Conservation (phyloP, 2,113 vertebrate genomes). For the Vulpes vulpes region DNA sequence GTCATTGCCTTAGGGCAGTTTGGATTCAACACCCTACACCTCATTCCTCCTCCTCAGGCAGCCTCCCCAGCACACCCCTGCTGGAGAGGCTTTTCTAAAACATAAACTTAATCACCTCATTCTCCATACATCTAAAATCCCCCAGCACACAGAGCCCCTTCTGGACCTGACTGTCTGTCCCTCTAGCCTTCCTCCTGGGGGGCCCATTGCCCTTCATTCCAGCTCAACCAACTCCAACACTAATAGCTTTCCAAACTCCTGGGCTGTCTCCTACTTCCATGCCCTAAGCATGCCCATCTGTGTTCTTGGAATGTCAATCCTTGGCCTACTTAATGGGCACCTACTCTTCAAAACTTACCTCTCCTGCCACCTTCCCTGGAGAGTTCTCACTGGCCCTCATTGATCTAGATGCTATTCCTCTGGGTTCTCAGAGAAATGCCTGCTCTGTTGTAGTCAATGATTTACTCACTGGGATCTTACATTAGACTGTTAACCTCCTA, state of each 20-base stretch:
- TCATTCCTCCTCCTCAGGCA: not conserved
- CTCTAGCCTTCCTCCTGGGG: not conserved
- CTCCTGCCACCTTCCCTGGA: not conserved
- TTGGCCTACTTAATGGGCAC: not conserved
- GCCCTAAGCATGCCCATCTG: not conserved
- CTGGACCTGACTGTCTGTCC: not conserved
- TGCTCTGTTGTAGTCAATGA: not conserved
- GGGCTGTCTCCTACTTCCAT: not conserved
- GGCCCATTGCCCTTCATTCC: no score
- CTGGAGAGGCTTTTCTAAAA: not conserved
- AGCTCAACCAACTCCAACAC: not conserved
- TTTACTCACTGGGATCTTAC: not conserved
- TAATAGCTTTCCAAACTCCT: rapidly evolving
- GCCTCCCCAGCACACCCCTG: not conserved
- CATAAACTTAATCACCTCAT: not conserved
- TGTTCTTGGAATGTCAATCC: not conserved
- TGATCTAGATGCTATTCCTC: not conserved
- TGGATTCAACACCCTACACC: not conserved
- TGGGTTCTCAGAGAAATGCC: not conserved
- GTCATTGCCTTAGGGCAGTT: not conserved
- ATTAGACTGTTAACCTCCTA: not conserved
- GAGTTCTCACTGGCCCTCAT: not conserved
- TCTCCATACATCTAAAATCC: not conserved
- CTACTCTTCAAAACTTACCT: not conserved
- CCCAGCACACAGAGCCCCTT: not conserved